Conservation (phyloP, 2,888 invertebrate genomes). For the Ennomos fuscantarius region DNA sequence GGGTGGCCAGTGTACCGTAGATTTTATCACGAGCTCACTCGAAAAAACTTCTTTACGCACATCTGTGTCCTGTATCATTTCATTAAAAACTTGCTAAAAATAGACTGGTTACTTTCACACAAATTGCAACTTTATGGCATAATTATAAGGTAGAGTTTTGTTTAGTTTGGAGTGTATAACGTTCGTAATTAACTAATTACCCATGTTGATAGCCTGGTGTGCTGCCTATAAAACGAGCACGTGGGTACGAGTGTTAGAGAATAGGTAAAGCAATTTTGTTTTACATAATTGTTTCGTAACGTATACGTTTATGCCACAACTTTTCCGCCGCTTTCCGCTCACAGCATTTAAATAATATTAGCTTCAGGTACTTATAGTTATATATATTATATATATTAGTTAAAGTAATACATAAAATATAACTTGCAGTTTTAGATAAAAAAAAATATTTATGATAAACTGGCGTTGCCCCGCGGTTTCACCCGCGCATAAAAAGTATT, state of each 20-base stretch:
- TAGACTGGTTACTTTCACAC: constrained; percentile 3
- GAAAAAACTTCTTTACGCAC: constrained; percentile 8
- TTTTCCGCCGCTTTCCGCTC: neutral
- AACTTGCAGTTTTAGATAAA: too few relatives aligned
- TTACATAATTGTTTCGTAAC: constrained; percentile 5
- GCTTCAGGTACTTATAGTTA: too few relatives aligned
- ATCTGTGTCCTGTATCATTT: constrained; percentile 22
- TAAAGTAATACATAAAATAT: too few relatives aligned
- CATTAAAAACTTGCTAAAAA: constrained; percentile 13
- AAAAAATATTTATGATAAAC: too few relatives aligned
- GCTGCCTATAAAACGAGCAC: constrained; percentile 18
- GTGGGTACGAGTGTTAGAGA: constrained; percentile 15
- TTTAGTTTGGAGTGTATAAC: constrained; percentile 4
- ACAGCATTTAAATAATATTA: neutral
- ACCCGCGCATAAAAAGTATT: too few relatives aligned
- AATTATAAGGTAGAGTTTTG: constrained; percentile 12
- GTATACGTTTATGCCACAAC: neutral
- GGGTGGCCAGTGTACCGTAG: constrained; percentile 1
- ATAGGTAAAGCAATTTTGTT: constrained; percentile 12
- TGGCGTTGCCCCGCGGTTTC: too few relatives aligned
- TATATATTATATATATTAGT: too few relatives aligned
- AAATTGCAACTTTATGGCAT: constrained; percentile 5
- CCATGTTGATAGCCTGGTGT: constrained; percentile 15
- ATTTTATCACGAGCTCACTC: constrained; percentile 7
- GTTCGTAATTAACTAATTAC: constrained; percentile 21